Evolutionary conservation across 2,888 invertebrate species (phyloP).

Genomic region (Spicauda simplicius): DNA sequence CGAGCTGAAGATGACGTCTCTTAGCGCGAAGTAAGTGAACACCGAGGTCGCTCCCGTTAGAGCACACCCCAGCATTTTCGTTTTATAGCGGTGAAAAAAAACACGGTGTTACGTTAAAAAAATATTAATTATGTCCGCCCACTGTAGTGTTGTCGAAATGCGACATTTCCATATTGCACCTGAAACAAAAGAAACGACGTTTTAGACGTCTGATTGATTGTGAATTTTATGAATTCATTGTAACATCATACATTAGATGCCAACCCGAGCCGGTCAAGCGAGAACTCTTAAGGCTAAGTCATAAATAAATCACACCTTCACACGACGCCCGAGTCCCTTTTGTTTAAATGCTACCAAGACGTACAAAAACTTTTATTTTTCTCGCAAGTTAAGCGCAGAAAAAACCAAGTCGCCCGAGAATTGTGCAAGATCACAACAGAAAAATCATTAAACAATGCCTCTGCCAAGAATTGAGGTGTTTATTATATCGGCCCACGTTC

Average conservation of each 20-base stretch:
- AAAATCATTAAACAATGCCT: conserved; percentile 82
- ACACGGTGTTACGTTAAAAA: conserved; percentile 52
- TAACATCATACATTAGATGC: conserved; percentile 52
- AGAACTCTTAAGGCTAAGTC: conserved; percentile 72
- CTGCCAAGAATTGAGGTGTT: conserved; percentile 83
- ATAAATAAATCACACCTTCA: conserved; percentile 84
- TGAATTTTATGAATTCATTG: conserved; percentile 18
- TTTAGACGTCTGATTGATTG: conserved; percentile 47
- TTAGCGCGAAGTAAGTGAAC: conserved; percentile 58
- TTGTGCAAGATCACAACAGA: conserved; percentile 84
- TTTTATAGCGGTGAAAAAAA: conserved; percentile 63
- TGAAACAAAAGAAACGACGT: conserved; percentile 72
- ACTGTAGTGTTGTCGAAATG: conserved; percentile 52
- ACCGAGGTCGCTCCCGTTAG: conserved; percentile 71
- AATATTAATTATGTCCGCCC: conserved; percentile 54
- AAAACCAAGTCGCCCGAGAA: conserved; percentile 66
- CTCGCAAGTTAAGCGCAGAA: conserved; percentile 70
- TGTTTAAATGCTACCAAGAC: conserved; percentile 83
- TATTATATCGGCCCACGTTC: conserved; percentile 77
- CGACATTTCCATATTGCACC: conserved; percentile 75
- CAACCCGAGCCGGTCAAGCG: conserved; percentile 75
- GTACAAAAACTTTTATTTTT: conserved; percentile 77
- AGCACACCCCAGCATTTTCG: conserved; percentile 83
- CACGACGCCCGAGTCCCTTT: conserved; percentile 71
- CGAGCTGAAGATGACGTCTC: conserved; percentile 71